These are phyloP conservation scores for Venusia cambrica DNA, from an alignment of 2,888 invertebrate genomes.

Conservation along the genomic window DNA sequence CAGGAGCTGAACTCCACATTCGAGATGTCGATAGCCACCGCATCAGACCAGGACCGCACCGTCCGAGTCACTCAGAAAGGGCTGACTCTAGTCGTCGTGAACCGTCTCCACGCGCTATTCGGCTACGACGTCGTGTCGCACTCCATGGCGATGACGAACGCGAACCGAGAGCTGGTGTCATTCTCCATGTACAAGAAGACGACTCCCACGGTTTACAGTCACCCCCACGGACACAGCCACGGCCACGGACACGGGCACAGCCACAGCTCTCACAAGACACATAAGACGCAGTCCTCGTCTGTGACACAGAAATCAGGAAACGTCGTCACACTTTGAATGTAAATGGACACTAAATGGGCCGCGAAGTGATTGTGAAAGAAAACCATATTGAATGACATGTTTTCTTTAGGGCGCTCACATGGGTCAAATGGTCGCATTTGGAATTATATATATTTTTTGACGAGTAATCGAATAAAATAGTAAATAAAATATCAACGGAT, in stretches of 20 bases:
- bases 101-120: constrained; percentile 67
- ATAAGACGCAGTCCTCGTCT: constrained; percentile 11
- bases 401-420: no score
- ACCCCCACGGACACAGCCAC: constrained; percentile 45
- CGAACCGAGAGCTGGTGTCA: constrained; percentile 70
- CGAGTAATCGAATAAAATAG: no score
- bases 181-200: constrained; percentile 76
- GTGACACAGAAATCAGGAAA: constrained; percentile 39
- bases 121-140: constrained; percentile 76
- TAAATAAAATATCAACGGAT: no score
- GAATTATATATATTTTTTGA: no score
- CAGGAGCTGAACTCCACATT: constrained; percentile 71
- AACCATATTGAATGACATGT: no score
- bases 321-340: constrained; percentile 55
- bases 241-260: constrained; percentile 29
- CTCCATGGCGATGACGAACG: constrained; percentile 75
- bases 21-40: constrained; percentile 51
- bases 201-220: constrained; percentile 44
- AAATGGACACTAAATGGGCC: no score
- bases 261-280: constrained; percentile 40
- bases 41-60: constrained; percentile 57
- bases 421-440: no score
- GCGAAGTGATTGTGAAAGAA: no score
- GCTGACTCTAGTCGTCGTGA: constrained; percentile 67
- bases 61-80: constrained; percentile 68